Conservation (phyloP, 2,113 vertebrate genomes). For the Microtus pennsylvanicus region DNA sequence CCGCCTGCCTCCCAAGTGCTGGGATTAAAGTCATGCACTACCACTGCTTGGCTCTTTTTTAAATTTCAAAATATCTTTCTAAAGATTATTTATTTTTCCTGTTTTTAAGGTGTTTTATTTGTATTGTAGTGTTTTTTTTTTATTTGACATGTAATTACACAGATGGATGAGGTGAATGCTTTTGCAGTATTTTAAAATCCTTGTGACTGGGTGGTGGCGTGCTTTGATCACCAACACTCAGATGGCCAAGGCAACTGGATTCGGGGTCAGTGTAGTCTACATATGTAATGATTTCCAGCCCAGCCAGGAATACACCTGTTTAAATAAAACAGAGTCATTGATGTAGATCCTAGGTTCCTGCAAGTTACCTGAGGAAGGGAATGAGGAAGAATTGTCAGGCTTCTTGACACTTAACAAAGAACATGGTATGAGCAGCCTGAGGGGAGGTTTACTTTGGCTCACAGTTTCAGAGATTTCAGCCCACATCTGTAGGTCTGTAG, state of each 20-base stretch:
- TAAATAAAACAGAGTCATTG: constrained; percentile 30
- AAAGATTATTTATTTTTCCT: not conserved
- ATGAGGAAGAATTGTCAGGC: not conserved
- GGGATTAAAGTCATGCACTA: too few relatives aligned
- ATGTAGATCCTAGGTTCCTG: constrained; percentile 24
- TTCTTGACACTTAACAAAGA: not conserved
- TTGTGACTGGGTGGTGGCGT: not conserved
- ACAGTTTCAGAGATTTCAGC: not conserved
- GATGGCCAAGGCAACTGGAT: not conserved
- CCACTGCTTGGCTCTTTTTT: too few relatives aligned
- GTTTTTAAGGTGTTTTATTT: not conserved
- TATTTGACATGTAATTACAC: not conserved
- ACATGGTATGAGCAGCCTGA: not conserved
- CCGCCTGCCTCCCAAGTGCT: too few relatives aligned
- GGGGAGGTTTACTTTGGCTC: not conserved
- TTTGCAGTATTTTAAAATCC: constrained; percentile 46
- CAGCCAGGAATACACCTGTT: not conserved
- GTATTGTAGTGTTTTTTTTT: not conserved
- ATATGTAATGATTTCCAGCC: not conserved
- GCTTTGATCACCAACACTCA: not conserved
- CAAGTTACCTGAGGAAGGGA: constrained; percentile 40
- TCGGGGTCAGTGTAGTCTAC: not conserved
- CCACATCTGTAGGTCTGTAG: not conserved
- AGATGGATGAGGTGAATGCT: not conserved
- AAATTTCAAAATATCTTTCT: not conserved